A percentile compares a stretch with the other conserved stretches of the same genome.
phyloP scores from a whole-genome alignment of 1,140 invertebrate species.

The Leptopilina boulardi region DNA sequence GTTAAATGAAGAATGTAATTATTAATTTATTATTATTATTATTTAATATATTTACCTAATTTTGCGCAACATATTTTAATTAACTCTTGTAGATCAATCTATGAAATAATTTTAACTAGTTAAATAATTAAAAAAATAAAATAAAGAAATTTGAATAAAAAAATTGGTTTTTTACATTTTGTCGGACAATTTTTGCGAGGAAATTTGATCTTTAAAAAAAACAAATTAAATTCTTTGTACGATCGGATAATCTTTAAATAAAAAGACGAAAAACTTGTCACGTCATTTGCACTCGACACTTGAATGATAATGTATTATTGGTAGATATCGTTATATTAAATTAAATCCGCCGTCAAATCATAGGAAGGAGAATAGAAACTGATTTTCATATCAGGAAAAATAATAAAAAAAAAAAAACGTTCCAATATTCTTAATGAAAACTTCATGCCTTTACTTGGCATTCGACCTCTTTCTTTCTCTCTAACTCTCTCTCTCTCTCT shows the following conservation, averaged over 20 bases:
- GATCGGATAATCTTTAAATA: neutral
- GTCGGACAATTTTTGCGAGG: too few relatives aligned
- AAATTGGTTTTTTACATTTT: too few relatives aligned
- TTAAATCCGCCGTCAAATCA: slow-evolving; percentile 42
- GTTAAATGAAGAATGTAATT: too few relatives aligned
- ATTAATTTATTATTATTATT: too few relatives aligned
- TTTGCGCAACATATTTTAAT: too few relatives aligned
- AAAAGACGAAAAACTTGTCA: neutral
- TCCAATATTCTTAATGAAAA: slow-evolving; percentile 57
- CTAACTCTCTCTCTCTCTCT: slow-evolving; percentile 20
- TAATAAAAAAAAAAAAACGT: slow-evolving; percentile 41
- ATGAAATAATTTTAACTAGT: too few relatives aligned
- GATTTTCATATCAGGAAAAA: slow-evolving; percentile 28
- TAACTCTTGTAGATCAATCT: too few relatives aligned
- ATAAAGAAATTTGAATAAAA: too few relatives aligned
- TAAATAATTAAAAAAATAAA: too few relatives aligned
- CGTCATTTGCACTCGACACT: slow-evolving; percentile 12
- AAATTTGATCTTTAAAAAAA: too few relatives aligned
- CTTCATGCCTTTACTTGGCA: slow-evolving; percentile 46
- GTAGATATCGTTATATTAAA: slow-evolving; percentile 36
- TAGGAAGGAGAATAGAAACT: slow-evolving; percentile 31
- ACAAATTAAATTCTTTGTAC: neutral
- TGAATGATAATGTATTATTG: slow-evolving; percentile 20
- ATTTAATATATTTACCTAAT: too few relatives aligned
- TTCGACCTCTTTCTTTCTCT: neutral